Base-by-base conservation (phyloP, 2,888 invertebrate species). In the Dynastes maya region DNA sequence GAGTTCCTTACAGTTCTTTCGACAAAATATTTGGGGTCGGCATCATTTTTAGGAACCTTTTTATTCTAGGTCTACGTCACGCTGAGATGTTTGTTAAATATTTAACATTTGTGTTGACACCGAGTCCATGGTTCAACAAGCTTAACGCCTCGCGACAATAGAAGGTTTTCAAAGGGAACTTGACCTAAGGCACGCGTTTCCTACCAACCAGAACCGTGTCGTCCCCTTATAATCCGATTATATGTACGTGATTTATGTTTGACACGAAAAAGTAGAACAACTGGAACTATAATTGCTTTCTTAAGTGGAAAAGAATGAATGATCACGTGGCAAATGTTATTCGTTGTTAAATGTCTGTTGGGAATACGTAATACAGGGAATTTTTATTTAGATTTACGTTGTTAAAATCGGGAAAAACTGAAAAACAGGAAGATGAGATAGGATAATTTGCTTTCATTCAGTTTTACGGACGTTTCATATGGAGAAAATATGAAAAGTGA, bases 1-100 rank as follows among this genome's bases (percentile, higher is more conserved):
- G 2, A n/a, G 45, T 55, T n/a, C 55, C 3, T 55, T 55, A 2
- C 9, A 63, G 5, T 27, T 13, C 32, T 9, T 13, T 27, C 3
- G 27, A 27, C 13, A 27, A 13, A 63, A 11, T 63, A 63, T 45
- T 45, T 32, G 27, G 9, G 32, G 6, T 63, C 13, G 13, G 27
- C 29, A 29, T 13, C 32, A 63, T 63, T 22, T 63, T 63, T 27
- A 55, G 55, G 55, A 55, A 16, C 45, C 27, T 11, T 45, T 11
- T 58, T 32, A 32, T 72, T 58, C 58, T 72, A 22, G 58, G 16
- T 37, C n/a, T 16, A 16, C 40, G 16, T 45, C 72, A 37, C 16
- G 72, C 72, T 45, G 72, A 55, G 72, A 58, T 58, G 72, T 72
- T 72, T 72, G 72, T 72, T n/a, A 29, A 72, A 72, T 61, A 72